Evolutionary conservation across 35 echinoderm and acorn worm genomes (phyloP), one percentile per base, ranked within the genome.

Genomic region (Ophiothrix spiculata): DNA sequence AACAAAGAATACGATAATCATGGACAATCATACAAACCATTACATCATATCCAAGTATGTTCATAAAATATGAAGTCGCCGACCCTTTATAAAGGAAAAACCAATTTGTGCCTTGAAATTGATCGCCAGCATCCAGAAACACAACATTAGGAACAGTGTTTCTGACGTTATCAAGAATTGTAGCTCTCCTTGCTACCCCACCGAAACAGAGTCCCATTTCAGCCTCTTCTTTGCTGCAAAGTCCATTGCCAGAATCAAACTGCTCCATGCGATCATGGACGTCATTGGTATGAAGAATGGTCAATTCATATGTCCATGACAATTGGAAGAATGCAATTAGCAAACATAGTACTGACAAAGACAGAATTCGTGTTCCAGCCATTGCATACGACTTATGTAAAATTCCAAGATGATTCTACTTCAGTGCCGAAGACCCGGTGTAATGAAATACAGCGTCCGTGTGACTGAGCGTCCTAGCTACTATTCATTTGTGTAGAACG

Each of bases 101-200:
- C 95, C 95, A 97, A n/a, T 90, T 81, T 1, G 95, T 97, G 1
- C 95, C 95, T 38, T 97, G 95, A 73, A 93, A 97, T 38, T 93
- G 74, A 49, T 97, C 95, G 40, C 91, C 95, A 37, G 94, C 94
- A 63, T 97, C 91, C 11, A 97, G 40, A 0, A 97, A 35, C 31
- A 97, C 19, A 39, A 90, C 91, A 38, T 93, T 93, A 0, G 12
- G 39, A 32, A 41, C 75, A 45, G 38, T 45, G 4, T 49, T 10
- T 34, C 80, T 77, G 4, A 79, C 56, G 17, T 88, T 56, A 15
- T 83, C 64, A 10, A 97, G 77, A 0, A 64, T 80, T 4, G 91
- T 85, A 8, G 91, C 91, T 32, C 91, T 75, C 14, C 95, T 40
- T 8, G 95, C 91, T 1, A 88, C 78, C 16, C 95, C 95, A 15